Base-by-base conservation (phyloP, 1,140 invertebrate genomes). In the Pemphigus obesinymphae region DNA sequence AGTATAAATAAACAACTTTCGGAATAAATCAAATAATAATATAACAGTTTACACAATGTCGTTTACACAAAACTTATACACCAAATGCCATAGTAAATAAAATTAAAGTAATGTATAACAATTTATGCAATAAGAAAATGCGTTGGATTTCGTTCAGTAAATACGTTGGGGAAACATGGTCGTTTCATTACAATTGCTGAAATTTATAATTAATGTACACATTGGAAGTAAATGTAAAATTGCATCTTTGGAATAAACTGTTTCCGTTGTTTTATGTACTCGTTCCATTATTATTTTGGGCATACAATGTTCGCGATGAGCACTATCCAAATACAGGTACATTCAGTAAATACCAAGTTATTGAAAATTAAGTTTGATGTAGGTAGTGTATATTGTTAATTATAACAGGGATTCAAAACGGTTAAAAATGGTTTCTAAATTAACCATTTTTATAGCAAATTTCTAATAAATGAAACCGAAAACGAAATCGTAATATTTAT, bases 81-180 rank as follows among this genome's bases (percentile, higher is more conserved):
- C 68, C 68, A 26, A 70, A n/a, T 45, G 40, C 40, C 29, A 45
- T 45, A 17, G 40, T 45, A 70, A 70, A 70, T 70, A 70, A 45
- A 43, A 70, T 70, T 70, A 70, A 70, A 45, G 37, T 70, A 70
- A 70, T 70, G 23, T 45, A 29, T 45, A 70, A 45, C 68, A 70
- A 70, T 70, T 70, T 70, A 70, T 70, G 68, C 40, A 45, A 70
- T 70, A 70, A 70, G 68, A 70, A 70, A 70, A 70, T 45, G 23
- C 68, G 40, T 70, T 29, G 40, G 29, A 70, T 70, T 70, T 70
- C 8, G 17, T 23, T 45, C 3, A 7, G 68, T 70, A 70, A 70
- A 70, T 43, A 70, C 68, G 37, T 11, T 17, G 23, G 37, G 40
- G 68, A 40, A 45, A 45, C 23, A 45, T 3, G 63, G 63, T 68